Conservation (phyloP, 1,140 invertebrate species). For the Heliconius congener region DNA sequence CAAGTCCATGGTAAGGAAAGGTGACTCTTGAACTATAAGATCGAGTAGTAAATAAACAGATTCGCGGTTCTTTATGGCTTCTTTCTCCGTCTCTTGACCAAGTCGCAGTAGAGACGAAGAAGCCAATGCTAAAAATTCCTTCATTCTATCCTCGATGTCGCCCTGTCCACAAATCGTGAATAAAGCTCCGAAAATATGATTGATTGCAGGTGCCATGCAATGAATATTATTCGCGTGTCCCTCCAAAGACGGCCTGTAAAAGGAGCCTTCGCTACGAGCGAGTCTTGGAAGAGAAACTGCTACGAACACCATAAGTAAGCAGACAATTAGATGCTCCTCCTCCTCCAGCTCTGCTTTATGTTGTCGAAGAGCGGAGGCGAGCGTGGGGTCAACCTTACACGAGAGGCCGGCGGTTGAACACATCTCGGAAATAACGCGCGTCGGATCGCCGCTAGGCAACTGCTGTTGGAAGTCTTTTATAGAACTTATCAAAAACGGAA, state of each 20-base stretch:
- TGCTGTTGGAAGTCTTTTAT: conserved; percentile 97
- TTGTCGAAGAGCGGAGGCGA: conserved; percentile 92
- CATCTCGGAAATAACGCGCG: conserved; percentile 97
- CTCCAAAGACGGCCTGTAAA: conserved; percentile 95
- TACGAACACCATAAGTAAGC: conserved; percentile 98
- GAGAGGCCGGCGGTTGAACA: conserved; percentile 96
- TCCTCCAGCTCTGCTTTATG: conserved; percentile 95
- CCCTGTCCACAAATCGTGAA: conserved; percentile 97
- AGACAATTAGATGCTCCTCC: conserved; percentile 95
- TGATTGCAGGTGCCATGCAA: conserved; percentile 97
- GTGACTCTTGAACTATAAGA: conserved; percentile 98
- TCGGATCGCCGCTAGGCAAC: conserved; percentile 93
- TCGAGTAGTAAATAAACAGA: conserved; percentile 97
- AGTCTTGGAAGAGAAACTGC: conserved; percentile 98
- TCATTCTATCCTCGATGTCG: conserved; percentile 98
- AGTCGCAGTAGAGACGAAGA: conserved; percentile 96
- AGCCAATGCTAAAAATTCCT: conserved; percentile 98
- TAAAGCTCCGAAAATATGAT: conserved; percentile 97
- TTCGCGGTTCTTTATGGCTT: conserved; percentile 95
- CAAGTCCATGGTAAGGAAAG: conserved; percentile 98
- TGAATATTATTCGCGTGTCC: conserved; percentile 99
- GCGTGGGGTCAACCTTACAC: conserved; percentile 96
- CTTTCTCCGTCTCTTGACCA: conserved; percentile 97
- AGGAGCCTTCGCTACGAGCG: conserved; percentile 94
- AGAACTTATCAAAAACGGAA: conserved; percentile 98